Percentiles rank a stretch among this genome's conserved stretches.
Conservation (phyloP, 2,888 invertebrate species). For the Dysmachus trigonus region DNA sequence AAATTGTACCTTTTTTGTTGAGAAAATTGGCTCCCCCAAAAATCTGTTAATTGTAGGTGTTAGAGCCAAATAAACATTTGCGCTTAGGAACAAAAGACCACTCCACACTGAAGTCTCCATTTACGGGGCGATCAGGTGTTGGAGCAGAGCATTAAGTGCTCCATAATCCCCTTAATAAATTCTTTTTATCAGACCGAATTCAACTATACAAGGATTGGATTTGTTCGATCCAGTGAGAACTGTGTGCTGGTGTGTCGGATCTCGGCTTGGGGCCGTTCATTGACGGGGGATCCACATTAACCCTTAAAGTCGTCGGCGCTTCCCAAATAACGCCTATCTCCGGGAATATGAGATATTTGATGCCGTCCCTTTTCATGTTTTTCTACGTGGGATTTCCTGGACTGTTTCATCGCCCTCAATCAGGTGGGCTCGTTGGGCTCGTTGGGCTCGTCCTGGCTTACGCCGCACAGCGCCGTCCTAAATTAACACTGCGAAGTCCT, state of each 20-base stretch:
- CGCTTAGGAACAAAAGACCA: not conserved
- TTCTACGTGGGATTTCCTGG: not conserved
- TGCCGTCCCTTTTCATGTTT: conserved; percentile 13
- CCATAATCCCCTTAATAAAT: conserved; percentile 21
- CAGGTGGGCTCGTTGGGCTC: too few relatives aligned
- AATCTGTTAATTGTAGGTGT: not conserved
- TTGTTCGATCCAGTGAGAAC: not conserved
- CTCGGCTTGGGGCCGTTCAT: not conserved
- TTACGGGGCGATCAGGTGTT: not conserved
- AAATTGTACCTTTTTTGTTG: not conserved
- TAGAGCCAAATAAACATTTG: not conserved
- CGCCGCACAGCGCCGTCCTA: not conserved
- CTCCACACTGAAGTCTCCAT: not conserved
- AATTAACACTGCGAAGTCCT: conserved; percentile 22
- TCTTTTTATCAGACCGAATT: not conserved
- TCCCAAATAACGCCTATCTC: not conserved
- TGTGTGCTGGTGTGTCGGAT: not conserved
- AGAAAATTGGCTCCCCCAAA: not conserved
- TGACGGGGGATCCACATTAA: not conserved
- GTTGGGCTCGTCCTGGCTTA: not conserved
- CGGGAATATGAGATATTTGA: conserved; percentile 19
- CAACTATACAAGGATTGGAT: not conserved
- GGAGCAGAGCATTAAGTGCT: not conserved
- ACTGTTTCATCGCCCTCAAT: not conserved
- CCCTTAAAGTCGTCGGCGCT: not conserved